Percentiles rank a stretch among this genome's conserved stretches.
Evolutionary conservation across 2,888 invertebrate species (phyloP).

Genomic region (Heliconius sara): DNA sequence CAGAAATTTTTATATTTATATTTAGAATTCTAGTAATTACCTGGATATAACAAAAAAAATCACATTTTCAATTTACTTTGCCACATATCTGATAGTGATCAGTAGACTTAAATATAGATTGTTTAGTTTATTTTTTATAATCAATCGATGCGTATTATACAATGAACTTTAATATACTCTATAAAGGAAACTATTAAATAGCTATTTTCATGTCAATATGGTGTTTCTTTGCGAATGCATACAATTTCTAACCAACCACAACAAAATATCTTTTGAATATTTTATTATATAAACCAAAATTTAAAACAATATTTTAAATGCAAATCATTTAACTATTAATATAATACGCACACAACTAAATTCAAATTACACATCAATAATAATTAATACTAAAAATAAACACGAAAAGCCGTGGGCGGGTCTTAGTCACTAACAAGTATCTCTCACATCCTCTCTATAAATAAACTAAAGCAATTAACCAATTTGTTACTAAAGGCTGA

Average conservation of each 20-base stretch:
- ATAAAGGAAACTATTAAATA: not conserved
- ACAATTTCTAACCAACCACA: not conserved
- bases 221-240: not conserved
- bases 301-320: not conserved
- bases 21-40: not conserved
- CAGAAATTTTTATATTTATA: not conserved
- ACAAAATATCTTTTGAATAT: not conserved
- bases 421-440: slow-evolving; percentile 49
- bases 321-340: not conserved
- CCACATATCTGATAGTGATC: not conserved
- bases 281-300: not conserved
- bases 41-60: not conserved
- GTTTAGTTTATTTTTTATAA: not conserved
- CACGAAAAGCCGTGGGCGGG: slow-evolving; percentile 44
- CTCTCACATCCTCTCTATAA: slow-evolving; percentile 51
- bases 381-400: slow-evolving; percentile 34
- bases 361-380: slow-evolving; percentile 14
- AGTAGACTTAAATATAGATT: not conserved
- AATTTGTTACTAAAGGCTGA: slow-evolving; percentile 74
- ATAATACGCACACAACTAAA: not conserved
- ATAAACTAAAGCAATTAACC: slow-evolving; percentile 72
- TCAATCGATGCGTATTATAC: not conserved
- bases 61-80: not conserved
- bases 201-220: not conserved
- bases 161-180: not conserved